Percentiles rank a stretch among this genome's conserved stretches.
Conservation (phyloP, 1,140 invertebrate genomes). For the Whitmania pigra region DNA sequence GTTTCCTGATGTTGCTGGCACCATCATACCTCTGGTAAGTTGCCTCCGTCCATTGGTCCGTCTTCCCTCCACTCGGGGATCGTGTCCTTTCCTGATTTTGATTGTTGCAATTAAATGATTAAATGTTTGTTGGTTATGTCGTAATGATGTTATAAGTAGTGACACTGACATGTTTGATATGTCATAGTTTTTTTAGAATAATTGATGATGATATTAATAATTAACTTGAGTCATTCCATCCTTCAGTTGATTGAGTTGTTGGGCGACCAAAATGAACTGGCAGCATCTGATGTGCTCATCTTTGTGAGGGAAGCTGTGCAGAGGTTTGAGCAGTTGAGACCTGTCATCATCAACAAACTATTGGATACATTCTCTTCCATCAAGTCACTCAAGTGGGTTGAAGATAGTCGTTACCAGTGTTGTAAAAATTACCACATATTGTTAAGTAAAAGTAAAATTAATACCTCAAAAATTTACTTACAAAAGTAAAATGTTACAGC, state of each 20-base stretch:
- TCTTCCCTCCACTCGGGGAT: neutral
- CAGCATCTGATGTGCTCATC: conserved; percentile 81
- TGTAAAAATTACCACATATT: no score
- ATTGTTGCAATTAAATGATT: no score
- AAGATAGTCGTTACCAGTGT: neutral
- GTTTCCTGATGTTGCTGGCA: conserved; percentile 88
- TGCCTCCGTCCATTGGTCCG: neutral
- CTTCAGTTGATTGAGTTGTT: conserved; percentile 74
- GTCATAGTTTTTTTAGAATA: no score
- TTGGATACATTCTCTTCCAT: conserved; percentile 70
- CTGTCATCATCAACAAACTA: conserved; percentile 59
- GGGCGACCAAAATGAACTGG: conserved; percentile 83
- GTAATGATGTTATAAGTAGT: no score
- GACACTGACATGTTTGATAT: no score
- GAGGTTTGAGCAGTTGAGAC: conserved; percentile 65
- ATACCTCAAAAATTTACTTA: no score
- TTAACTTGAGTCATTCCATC: neutral
- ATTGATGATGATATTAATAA: no score
- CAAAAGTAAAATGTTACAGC: no score
- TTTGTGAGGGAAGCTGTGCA: conserved; percentile 90
- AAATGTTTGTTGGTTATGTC: neutral
- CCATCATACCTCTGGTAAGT: conserved; percentile 68
- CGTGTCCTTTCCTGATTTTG: neutral
- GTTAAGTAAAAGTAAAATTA: no score
- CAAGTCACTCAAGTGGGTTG: conserved; percentile 39